Base-by-base conservation (phyloP, 2,113 vertebrate species). In the Limnothrissa miodon region DNA sequence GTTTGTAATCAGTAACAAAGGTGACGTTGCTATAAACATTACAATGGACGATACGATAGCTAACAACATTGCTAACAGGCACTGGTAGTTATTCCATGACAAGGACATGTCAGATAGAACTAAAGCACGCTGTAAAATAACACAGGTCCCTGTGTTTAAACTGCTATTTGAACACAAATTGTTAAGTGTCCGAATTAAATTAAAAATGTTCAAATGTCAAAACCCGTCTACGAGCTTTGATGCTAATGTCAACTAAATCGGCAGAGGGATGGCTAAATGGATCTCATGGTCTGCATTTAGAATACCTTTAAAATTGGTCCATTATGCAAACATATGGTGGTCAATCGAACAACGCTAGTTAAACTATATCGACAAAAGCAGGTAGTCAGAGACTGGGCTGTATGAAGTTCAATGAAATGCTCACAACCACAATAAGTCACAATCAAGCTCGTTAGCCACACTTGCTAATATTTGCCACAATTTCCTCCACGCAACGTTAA, bases 361-460 rank as follows among this genome's bases (percentile, higher is more conserved):
- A 56, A 56, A 23, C 19, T 56, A 56, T 56, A 21, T 23, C 7
- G 21, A 56, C 21, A 23, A 19, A 6, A 5, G 23, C 5, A 53
- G 17, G 48, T 21, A 53, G 4, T 19, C 4, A 53, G 1, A 15
- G 66, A 13, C 1, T 36, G 1, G 33, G 15, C 36, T 70, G 25
- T 17, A 29, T 36, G 36, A 11, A 74, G 36, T 74, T 33, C 11
- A 13, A 11, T 33, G 29, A 74, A 74, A 74, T 74, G 1, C 4
- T 74, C 25, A 1, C 25, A 62, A 17, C 11, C 66, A 36, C 11
- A 13, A 11, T 8, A 70, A 70, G 29, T 74, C 66, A 74, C 66
- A 39, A 74, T 74, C 66, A 74, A 74, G 66, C 10, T 74, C 29
- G 66, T 15, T 74, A 74, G 66, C 66, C 33, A 74, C 25, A 36